Evolutionary conservation across 1,140 invertebrate genomes (phyloP), one percentile per base, ranked within the genome.

Genomic region (Penaeus chinensis): DNA sequence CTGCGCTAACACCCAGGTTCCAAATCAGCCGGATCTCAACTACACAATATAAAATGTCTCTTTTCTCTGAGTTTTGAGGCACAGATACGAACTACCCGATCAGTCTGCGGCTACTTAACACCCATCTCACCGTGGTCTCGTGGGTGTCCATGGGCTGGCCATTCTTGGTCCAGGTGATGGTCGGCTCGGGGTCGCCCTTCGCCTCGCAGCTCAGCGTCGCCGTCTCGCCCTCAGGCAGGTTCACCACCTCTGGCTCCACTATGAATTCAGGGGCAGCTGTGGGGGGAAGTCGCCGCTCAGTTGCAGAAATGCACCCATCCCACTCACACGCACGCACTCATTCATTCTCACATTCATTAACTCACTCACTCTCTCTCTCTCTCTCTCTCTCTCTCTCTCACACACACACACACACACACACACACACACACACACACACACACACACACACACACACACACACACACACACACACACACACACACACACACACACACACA

Each of bases 151-250:
- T n/a, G 5, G 87, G 61, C 22, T 88, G 77, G 1, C 90, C 89
- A 54, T 90, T 86, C 66, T 66, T 84, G 42, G 84, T 98, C 99
- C 99, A 99, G 91, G 96, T 95, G 77, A 99, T 97, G 89, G 96
- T 94, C 0, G 99, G 98, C 78, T 95, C 94, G 0, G 99, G 99
- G 5, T 95, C 94, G 87, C 98, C 98, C 11, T 94, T 94, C 0
- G 98, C 98, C 84, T 95, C 94, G 92, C 99, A 99, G 76, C 94
- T 93, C 91, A 99, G 97, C 89, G 95, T 94, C 0, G 96, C 96
- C 13, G 94, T 96, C 92, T 99, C 98, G 71, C 96, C 97, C 93
- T 99, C 97, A 20, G 98, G 97, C 8, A 95, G 95, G 91, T 96
- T 97, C 77, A 96, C 94, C 90, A 97, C 95, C 91, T 97, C 95